Conservation (phyloP, 2,888 invertebrate species). For the Leptopilina syphax region DNA sequence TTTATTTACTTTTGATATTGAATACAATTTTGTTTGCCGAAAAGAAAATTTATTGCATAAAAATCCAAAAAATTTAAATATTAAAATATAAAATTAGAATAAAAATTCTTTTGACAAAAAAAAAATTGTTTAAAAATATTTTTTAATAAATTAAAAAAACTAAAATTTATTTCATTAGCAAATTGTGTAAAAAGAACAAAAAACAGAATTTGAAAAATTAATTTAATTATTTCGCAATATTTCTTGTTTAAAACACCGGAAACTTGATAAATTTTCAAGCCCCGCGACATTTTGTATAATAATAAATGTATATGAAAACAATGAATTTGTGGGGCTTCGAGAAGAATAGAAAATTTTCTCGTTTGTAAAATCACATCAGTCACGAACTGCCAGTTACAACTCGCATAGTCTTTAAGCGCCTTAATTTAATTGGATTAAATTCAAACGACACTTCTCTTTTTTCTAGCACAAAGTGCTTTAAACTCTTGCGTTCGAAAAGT, state of each 20-base stretch:
- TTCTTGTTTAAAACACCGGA: not conserved
- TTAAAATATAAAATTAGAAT: too few relatives aligned
- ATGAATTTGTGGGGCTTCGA: not conserved
- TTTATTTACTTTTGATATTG: too few relatives aligned
- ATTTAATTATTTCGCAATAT: too few relatives aligned
- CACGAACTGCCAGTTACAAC: conserved; percentile 23
- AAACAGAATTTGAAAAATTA: too few relatives aligned
- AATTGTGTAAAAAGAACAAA: too few relatives aligned
- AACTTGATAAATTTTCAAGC: not conserved
- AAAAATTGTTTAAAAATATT: too few relatives aligned
- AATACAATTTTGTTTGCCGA: too few relatives aligned
- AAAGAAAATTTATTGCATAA: too few relatives aligned
- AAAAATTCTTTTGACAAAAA: too few relatives aligned
- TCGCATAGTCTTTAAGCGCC: conserved; percentile 11
- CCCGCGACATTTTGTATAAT: not conserved
- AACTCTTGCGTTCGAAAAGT: conserved; percentile 9
- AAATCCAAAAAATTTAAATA: too few relatives aligned
- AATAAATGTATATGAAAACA: conserved; percentile 3
- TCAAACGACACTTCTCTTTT: conserved; percentile 17
- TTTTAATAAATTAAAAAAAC: too few relatives aligned
- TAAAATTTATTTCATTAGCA: too few relatives aligned
- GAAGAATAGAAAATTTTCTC: conserved; percentile 20
- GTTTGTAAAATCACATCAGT: conserved; percentile 32
- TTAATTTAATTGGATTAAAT: conserved; percentile 42
- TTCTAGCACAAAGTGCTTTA: conserved; percentile 7